Evolutionary conservation across 2,797 vertebrate species (phyloP), one percentile per base, ranked within the genome.

Genomic region (Chanos chanos): DNA sequence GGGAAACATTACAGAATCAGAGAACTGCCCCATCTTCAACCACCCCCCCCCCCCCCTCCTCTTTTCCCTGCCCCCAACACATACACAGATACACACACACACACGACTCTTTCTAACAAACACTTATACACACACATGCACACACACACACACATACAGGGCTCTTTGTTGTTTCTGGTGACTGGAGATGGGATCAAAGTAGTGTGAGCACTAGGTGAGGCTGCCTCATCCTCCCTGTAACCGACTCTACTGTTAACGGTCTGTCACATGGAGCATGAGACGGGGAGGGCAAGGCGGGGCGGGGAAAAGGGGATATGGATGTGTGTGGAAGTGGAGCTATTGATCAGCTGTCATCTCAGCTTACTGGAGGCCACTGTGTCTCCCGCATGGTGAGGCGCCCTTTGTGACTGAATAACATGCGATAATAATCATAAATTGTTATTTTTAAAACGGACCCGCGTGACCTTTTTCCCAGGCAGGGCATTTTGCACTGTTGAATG

Each of bases 291-390:
- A 66, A 39, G 52, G 59, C 66, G 60, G 62, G 71, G 68, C 49
- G 52, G 45, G 50, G 61, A 71, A 65, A 22, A 68, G 40, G 12
- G 53, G 51, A 51, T 37, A 6, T 39, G 62, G 10, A n/a, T n/a
- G n/a, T n/a, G n/a, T n/a, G n/a, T n/a, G 49, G 43, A 64, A 44
- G 66, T 39, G 60, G 22, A 12, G 67, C 27, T 68, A 71, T 64
- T 66, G 64, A 80, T 76, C 64, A 71, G 16, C 60, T 68, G 62
- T 68, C 68, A 57, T 60, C 51, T 54, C 48, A 2, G 21, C 61
- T 50, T 68, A 66, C 61, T 33, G 54, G 52, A 60, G 30, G 49
- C 36, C 59, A 62, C 34, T 18, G 16, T 40, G 33, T 36, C 27
- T 53, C 56, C 51, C 22, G 34, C 43, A 30, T 25, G 13, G 8